phyloP scores from a whole-genome alignment of 1,140 invertebrate species.

The Episyrphus balteatus region DNA sequence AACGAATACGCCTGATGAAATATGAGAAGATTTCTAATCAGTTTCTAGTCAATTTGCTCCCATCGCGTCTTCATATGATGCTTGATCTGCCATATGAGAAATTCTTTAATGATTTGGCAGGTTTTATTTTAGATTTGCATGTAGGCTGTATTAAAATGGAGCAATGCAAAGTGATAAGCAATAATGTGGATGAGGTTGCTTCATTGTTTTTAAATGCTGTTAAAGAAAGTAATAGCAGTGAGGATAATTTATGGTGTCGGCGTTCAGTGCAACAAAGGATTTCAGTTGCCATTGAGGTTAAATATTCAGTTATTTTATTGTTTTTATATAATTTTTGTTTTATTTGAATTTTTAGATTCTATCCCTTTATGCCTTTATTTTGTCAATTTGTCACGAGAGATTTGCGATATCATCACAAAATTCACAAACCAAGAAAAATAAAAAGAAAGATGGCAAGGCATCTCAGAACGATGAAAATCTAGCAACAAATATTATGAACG shows the following conservation, averaged over 20 bases:
- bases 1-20: constrained; percentile 24
- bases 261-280: constrained; percentile 25
- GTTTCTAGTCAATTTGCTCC: constrained; percentile 36
- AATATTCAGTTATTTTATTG: background rate
- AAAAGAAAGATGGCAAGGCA: constrained; percentile 10
- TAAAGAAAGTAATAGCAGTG: constrained; percentile 17
- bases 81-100: constrained; percentile 30
- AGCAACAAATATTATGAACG: constrained; percentile 14
- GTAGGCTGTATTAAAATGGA: constrained; percentile 13
- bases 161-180: constrained; percentile 21
- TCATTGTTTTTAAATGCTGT: constrained; percentile 20
- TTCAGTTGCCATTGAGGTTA: constrained; percentile 25
- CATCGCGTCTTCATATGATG: constrained; percentile 26
- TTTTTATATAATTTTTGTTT: background rate
- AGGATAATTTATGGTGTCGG: constrained; percentile 25
- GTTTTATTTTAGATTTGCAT: constrained; percentile 24
- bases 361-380: constrained; percentile 29
- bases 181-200: constrained; percentile 17
- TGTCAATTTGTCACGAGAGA: constrained; percentile 31
- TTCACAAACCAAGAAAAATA: constrained; percentile 18
- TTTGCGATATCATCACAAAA: constrained; percentile 13
- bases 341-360: constrained; percentile 19
- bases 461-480: constrained; percentile 6
- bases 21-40: constrained; percentile 30
- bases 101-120: constrained; percentile 26